A percentile compares a stretch with the other conserved stretches of the same genome.
Evolutionary conservation across 2,888 invertebrate species (phyloP).

Genomic region (Alcis repandata): DNA sequence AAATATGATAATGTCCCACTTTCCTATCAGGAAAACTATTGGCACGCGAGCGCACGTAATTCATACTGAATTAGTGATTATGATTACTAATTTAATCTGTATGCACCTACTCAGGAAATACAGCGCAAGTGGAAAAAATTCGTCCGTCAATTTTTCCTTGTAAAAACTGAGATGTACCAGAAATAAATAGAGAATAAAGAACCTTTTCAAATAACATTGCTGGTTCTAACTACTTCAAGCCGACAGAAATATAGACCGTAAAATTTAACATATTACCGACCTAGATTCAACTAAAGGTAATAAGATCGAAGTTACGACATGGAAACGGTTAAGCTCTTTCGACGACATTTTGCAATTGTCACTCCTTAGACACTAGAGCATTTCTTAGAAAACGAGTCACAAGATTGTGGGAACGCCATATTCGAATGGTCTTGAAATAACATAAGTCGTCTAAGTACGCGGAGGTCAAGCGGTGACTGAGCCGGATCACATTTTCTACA

Average conservation of each 20-base stretch:
- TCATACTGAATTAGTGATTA: slow-evolving; percentile 64
- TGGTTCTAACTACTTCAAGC: background rate
- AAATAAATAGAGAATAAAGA: background rate
- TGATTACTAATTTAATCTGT: slow-evolving; percentile 62
- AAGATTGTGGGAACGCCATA: slow-evolving; percentile 41
- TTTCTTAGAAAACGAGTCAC: slow-evolving; percentile 43
- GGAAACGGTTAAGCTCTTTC: slow-evolving; percentile 35
- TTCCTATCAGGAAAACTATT: slow-evolving; percentile 74
- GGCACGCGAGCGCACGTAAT: slow-evolving; percentile 64
- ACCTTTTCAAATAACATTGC: background rate
- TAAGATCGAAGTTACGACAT: slow-evolving; percentile 36
- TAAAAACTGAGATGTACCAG: slow-evolving; percentile 2
- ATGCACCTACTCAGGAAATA: slow-evolving; percentile 46
- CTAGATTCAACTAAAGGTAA: slow-evolving; percentile 11
- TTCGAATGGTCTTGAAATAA: slow-evolving; percentile 35
- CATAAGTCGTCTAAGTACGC: slow-evolving; percentile 28
- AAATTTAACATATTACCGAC: slow-evolving; percentile 15
- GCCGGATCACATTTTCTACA: slow-evolving; percentile 33
- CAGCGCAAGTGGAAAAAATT: slow-evolving; percentile 32
- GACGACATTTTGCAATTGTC: slow-evolving; percentile 42
- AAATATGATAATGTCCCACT: slow-evolving; percentile 78
- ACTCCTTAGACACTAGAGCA: slow-evolving; percentile 40
- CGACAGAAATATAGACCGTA: slow-evolving; percentile 18
- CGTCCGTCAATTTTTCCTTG: background rate
- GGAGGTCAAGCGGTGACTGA: slow-evolving; percentile 37